These are phyloP conservation scores for Gavialis gangeticus DNA, from an alignment of 2,113 vertebrate genomes.

Conservation along the genomic window DNA sequence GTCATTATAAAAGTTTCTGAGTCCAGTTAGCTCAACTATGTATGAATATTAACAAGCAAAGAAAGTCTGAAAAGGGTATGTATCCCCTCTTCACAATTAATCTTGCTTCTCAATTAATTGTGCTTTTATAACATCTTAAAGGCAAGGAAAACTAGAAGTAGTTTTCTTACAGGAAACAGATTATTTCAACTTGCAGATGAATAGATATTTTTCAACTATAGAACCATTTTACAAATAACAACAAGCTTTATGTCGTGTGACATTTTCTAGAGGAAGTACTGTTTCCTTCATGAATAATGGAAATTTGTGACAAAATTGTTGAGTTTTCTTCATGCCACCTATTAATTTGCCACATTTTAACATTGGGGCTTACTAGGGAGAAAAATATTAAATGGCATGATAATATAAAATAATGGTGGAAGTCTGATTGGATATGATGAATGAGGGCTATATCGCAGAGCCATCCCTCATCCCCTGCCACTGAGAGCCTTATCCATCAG, in stretches of 20 bases:
- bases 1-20: slow-evolving; percentile 39
- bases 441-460: too few relatives aligned
- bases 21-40: not conserved
- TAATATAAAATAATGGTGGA: not conserved
- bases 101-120: not conserved
- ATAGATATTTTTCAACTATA: not conserved
- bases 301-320: not conserved
- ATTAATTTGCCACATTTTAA: not conserved
- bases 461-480: too few relatives aligned
- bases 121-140: not conserved
- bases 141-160: not conserved
- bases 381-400: not conserved
- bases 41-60: slow-evolving; percentile 23
- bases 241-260: fast-evolving
- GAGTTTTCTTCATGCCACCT: not conserved
- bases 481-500: too few relatives aligned
- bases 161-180: not conserved
- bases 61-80: not conserved
- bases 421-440: not conserved
- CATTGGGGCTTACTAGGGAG: not conserved
- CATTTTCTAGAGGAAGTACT: not conserved
- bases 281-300: not conserved
- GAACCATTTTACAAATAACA: not conserved
- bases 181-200: not conserved
- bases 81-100: not conserved